Conservation (phyloP, 1,140 invertebrate species). For the Archegozetes longisetosus region DNA sequence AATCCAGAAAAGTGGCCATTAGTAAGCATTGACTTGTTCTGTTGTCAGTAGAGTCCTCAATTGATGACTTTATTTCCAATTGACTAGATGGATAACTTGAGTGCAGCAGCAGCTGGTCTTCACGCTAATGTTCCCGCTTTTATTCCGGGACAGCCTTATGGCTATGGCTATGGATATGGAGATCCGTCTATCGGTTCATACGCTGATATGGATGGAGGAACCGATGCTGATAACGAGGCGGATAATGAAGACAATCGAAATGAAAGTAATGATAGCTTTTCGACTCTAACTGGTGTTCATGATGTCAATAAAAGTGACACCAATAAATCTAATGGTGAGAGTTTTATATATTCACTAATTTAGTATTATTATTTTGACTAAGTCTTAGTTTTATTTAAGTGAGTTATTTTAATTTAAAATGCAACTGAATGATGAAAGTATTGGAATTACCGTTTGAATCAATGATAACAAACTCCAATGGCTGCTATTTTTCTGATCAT, state of each 20-base stretch:
- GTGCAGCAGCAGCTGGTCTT: conserved; percentile 31
- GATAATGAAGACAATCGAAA: conserved; percentile 16
- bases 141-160: conserved; percentile 36
- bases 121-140: conserved; percentile 76
- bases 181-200: not conserved
- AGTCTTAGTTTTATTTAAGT: not conserved
- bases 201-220: conserved; percentile 27
- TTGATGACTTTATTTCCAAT: too few relatives aligned
- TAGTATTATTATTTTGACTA: too few relatives aligned
- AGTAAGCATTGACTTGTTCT: conserved; percentile 2
- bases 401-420: not conserved
- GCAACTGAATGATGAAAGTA: not conserved
- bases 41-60: too few relatives aligned
- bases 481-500: not conserved
- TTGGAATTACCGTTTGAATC: conserved; percentile 2
- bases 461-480: not conserved
- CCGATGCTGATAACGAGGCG: conserved; percentile 11
- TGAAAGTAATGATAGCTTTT: conserved; percentile 3
- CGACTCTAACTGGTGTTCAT: not conserved
- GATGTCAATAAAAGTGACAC: not conserved
- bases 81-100: not conserved
- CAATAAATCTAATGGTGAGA: too few relatives aligned
- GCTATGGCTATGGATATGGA: not conserved
- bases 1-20: conserved; percentile 36
- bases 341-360: too few relatives aligned